phyloP scores from a whole-genome alignment of 2,113 vertebrate species.

The Psammodynastes pulverulentus region DNA sequence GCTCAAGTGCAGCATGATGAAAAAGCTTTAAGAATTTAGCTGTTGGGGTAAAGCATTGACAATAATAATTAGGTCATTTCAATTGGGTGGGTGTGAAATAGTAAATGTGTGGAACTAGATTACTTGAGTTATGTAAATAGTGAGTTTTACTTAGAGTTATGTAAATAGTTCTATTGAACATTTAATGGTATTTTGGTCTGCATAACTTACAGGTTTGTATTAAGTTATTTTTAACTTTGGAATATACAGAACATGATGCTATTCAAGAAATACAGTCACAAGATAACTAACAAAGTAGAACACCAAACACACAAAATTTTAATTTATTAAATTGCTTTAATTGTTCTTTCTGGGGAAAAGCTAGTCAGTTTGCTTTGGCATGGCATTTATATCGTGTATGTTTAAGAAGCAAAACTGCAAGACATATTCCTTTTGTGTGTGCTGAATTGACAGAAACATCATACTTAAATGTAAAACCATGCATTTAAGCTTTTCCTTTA shows the following conservation, averaged over 20 bases:
- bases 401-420: not conserved
- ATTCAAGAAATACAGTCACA: not conserved
- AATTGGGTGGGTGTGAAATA: not conserved
- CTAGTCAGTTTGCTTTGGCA: not conserved
- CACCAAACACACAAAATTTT: not conserved
- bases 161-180: not conserved
- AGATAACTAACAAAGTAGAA: not conserved
- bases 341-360: not conserved
- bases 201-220: not conserved
- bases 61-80: not conserved
- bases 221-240: not conserved
- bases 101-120: not conserved
- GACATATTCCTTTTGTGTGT: not conserved
- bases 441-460: not conserved
- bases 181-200: not conserved
- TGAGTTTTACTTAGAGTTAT: not conserved
- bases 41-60: conserved; percentile 49
- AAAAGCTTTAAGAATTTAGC: conserved; percentile 76
- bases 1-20: conserved; percentile 70
- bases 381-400: not conserved
- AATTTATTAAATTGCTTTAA: not conserved
- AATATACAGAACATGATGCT: not conserved
- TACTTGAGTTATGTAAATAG: not conserved
- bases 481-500: not conserved
- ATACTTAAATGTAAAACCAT: not conserved